Evolutionary conservation across 2,888 invertebrate genomes (phyloP), one percentile per base, ranked within the genome.

Genomic region (Lycophotia porphyrea): DNA sequence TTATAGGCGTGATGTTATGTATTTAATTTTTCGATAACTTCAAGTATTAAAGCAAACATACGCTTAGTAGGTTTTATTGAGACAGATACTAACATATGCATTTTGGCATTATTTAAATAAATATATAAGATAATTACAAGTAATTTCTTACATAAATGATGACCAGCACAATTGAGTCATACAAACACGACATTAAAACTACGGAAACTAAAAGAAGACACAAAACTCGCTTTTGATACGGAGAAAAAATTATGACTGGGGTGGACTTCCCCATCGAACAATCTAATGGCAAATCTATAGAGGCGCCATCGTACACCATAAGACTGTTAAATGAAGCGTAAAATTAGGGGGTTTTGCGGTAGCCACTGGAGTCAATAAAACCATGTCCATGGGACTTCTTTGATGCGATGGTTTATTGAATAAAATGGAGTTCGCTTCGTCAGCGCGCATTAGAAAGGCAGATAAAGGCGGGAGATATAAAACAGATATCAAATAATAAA

Each of bases 271-370:
- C 91, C 85, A 89, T 90, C 91, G 91, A 90, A 89, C 92, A 92
- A 93, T 93, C 93, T 94, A 94, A 95, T 93, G 94, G 91, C 85
- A 91, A 95, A 95, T 95, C 95, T 94, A 95, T 95, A 90, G 91
- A 92, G 95, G 94, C 94, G 95, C 93, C 95, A 89, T 85, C 89
- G 73, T 76, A 90, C 90, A 89, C 94, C 93, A 94, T 95, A 95
- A 95, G 95, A 95, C 95, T 88, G 94, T 94, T 94, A 92, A 96
- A 96, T 96, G 96, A 96, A 92, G 89, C 93, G 93, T 89, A 93
- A 96, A 96, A 96, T 96, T 96, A 95, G 93, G 93, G 94, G 93
- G 91, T 93, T 93, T 93, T 88, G 91, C 92, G 88, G 89, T 89
- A 93, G 90, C 93, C 93, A 91, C 86, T 85, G 92, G 88, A 88